A percentile compares a stretch with the other conserved stretches of the same genome.
Evolutionary conservation across 2,888 invertebrate genomes (phyloP).

Genomic region (Drosophila eohydei): DNA sequence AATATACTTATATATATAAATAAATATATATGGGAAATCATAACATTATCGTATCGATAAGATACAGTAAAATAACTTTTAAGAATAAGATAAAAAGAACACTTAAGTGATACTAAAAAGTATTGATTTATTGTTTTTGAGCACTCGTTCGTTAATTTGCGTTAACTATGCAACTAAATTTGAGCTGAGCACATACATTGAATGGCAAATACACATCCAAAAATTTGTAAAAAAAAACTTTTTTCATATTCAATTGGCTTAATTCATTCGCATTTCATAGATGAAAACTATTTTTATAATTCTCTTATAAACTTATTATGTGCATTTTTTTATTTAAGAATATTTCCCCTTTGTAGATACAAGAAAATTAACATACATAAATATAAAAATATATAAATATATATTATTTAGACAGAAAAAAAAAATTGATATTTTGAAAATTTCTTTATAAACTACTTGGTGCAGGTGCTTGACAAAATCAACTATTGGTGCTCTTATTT

Average conservation of each 20-base stretch:
- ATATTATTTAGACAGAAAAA: neutral
- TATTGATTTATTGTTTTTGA: too few species aligned
- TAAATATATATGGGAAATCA: neutral
- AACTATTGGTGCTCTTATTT: conserved; percentile 43
- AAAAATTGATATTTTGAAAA: neutral
- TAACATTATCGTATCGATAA: neutral
- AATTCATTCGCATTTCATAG: neutral
- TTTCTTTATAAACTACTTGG: conserved; percentile 28
- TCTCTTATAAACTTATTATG: neutral
- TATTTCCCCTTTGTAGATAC: neutral
- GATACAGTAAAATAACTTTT: neutral
- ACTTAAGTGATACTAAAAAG: too few species aligned
- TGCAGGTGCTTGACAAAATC: conserved; percentile 51
- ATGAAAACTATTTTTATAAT: neutral
- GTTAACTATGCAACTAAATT: too few species aligned
- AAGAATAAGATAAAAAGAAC: neutral
- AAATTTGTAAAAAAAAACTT: neutral
- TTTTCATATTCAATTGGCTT: neutral
- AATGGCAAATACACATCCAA: neutral
- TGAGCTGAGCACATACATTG: neutral
- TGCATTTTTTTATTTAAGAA: neutral
- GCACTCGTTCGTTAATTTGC: too few species aligned
- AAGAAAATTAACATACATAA: neutral
- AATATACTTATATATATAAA: neutral
- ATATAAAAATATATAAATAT: neutral